Base-by-base conservation (phyloP, 1,140 invertebrate genomes). In the Heliconius hewitsoni region DNA sequence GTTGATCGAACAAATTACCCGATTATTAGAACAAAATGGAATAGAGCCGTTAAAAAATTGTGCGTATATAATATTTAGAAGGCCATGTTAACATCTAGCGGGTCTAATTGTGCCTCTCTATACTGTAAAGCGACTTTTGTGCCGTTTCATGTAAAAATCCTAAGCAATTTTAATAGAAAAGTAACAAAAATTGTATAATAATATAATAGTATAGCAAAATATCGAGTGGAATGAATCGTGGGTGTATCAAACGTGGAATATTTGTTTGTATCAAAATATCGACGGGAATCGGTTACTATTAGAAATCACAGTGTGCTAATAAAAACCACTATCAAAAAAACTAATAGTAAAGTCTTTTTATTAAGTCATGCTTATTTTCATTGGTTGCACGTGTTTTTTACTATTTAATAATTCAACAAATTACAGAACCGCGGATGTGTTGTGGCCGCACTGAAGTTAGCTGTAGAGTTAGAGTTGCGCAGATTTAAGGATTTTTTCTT, bases 221-320 rank as follows among this genome's bases (percentile, higher is more conserved):
- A 91, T 86, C 84, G 85, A 85, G 84, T 90, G 89, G 91, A 93
- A 89, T 91, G 86, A 89, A 91, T 83, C 66, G 76, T 83, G 86
- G 89, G 91, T 84, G 84, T 91, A 90, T 86, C 85, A 91, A 90
- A 80, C 72, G 52, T 81, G 60, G 60, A 66, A 66, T 66, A 66
- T 66, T 66, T 27, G 60, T 30, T 52, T 66, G 23, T 66, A 66
- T 66, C 37, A 71, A 71, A 71, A 71, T 71, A 71, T 37, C 30
- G 71, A 71, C 71, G 37, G 37, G 34, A 9, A 71, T 34, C 70
- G 34, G 27, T 37, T 34, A 19, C 50, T 37, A 18, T 71, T 34
- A 18, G 70, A 37, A 13, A 71, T 71, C 30, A 71, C 37, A 71
- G 71, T 19, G 60, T 66, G 60, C 23, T 66, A 27, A 57, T 57